A percentile compares a stretch with the other conserved stretches of the same genome.
phyloP scores from a whole-genome alignment of 2,888 invertebrate species.

The Phrixothrix hirtus region DNA sequence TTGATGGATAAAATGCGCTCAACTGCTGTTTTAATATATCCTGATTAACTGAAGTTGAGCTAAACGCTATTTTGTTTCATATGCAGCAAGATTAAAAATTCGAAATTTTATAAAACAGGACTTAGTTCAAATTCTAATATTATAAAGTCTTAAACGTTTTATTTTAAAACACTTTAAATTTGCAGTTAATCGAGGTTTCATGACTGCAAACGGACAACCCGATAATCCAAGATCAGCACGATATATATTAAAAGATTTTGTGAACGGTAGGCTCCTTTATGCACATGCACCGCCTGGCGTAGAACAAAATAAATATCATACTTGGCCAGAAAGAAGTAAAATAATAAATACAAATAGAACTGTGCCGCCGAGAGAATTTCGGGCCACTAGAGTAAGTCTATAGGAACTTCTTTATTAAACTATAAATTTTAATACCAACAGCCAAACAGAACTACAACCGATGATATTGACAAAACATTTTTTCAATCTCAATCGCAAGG shows the following conservation, averaged over 20 bases:
- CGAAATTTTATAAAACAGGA: too few species aligned
- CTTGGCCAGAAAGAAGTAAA: slow-evolving; percentile 59
- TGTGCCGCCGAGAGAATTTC: slow-evolving; percentile 59
- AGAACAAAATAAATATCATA: slow-evolving; percentile 65
- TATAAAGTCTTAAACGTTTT: too few species aligned
- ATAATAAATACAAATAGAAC: slow-evolving; percentile 52
- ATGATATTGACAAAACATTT: slow-evolving; percentile 67
- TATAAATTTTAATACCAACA: slow-evolving; percentile 22
- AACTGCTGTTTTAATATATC: too few species aligned
- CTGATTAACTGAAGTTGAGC: too few species aligned
- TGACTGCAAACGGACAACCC: slow-evolving; percentile 94
- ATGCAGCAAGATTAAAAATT: too few species aligned
- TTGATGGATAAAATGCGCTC: too few species aligned
- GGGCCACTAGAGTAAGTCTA: slow-evolving; percentile 61
- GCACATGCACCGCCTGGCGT: slow-evolving; percentile 79
- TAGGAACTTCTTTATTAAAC: neutral
- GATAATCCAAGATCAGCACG: slow-evolving; percentile 91
- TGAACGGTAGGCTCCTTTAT: slow-evolving; percentile 83
- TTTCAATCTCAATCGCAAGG: slow-evolving; percentile 57
- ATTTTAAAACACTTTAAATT: too few species aligned
- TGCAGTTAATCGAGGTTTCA: slow-evolving; percentile 90
- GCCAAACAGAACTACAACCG: slow-evolving; percentile 52
- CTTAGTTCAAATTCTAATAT: too few species aligned
- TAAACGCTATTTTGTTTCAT: too few species aligned
- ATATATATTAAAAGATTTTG: slow-evolving; percentile 88